Percentiles rank a stretch among this genome's conserved stretches.
phyloP scores from a whole-genome alignment of 1,140 invertebrate genomes.

The Sarcophaga bullata region DNA sequence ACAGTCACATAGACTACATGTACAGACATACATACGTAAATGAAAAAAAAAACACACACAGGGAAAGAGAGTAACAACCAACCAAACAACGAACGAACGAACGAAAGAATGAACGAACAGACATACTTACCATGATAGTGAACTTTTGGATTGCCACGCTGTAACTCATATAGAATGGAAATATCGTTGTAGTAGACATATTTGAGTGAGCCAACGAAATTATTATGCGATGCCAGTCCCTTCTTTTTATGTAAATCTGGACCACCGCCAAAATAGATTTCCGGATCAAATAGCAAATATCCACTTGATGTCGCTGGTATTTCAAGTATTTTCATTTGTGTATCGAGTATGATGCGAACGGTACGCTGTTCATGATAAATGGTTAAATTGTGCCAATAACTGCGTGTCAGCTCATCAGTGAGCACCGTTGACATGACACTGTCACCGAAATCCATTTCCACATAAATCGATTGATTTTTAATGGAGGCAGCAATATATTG shows the following conservation, averaged over 20 bases:
- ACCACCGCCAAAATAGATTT: conserved; percentile 90
- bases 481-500: conserved; percentile 87
- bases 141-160: conserved; percentile 83
- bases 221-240: conserved; percentile 78
- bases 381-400: conserved; percentile 90
- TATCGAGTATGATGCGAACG: conserved; percentile 79
- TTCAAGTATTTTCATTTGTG: conserved; percentile 74
- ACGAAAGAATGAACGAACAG: background rate
- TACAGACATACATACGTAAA: background rate
- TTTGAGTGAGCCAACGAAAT: conserved; percentile 86
- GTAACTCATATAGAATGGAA: conserved; percentile 88
- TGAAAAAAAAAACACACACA: no score
- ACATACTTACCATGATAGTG: conserved; percentile 74
- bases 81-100: background rate
- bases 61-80: background rate
- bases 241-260: conserved; percentile 82
- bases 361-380: conserved; percentile 80
- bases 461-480: conserved; percentile 78
- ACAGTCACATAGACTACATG: background rate
- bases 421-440: conserved; percentile 76
- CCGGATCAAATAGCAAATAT: conserved; percentile 90
- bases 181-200: conserved; percentile 94
- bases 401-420: conserved; percentile 75
- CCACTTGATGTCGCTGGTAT: conserved; percentile 75
- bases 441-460: conserved; percentile 87